phyloP scores from a whole-genome alignment of 2,113 vertebrate species.

The Rhabdomys dilectus region DNA sequence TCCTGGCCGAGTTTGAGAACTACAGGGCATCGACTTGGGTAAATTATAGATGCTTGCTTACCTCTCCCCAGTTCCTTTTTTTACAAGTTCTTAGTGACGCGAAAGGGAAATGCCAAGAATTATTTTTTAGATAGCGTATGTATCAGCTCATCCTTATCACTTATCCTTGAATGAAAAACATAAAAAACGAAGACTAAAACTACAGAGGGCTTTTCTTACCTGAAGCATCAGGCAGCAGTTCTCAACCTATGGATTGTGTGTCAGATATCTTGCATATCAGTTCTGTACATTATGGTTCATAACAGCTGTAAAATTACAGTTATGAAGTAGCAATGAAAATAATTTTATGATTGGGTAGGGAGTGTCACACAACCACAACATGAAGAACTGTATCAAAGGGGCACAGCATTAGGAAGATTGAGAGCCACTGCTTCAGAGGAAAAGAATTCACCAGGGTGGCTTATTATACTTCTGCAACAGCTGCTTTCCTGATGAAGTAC shows the following conservation, averaged over 20 bases:
- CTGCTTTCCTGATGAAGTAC: not conserved
- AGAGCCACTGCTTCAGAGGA: not conserved
- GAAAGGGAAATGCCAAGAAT: not conserved
- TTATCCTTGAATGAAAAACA: not conserved
- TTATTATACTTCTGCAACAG: not conserved
- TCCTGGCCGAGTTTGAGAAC: slow-evolving; percentile 62
- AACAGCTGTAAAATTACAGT: not conserved
- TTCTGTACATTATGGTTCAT: not conserved
- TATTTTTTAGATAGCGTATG: not conserved
- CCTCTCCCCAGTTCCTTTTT: no score
- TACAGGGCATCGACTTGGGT: not conserved
- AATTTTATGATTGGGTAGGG: not conserved
- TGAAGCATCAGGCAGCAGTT: not conserved
- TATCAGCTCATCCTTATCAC: not conserved
- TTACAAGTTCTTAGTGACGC: not conserved
- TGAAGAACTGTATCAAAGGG: not conserved
- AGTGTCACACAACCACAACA: not conserved
- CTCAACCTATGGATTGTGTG: not conserved
- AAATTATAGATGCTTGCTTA: not conserved
- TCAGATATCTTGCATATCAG: not conserved
- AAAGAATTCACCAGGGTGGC: not conserved
- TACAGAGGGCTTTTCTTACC: not conserved
- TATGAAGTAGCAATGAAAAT: not conserved
- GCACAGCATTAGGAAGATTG: not conserved
- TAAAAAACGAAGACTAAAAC: not conserved